Evolutionary conservation across 2,888 invertebrate species (phyloP).

Genomic region (Acleris cristana): DNA sequence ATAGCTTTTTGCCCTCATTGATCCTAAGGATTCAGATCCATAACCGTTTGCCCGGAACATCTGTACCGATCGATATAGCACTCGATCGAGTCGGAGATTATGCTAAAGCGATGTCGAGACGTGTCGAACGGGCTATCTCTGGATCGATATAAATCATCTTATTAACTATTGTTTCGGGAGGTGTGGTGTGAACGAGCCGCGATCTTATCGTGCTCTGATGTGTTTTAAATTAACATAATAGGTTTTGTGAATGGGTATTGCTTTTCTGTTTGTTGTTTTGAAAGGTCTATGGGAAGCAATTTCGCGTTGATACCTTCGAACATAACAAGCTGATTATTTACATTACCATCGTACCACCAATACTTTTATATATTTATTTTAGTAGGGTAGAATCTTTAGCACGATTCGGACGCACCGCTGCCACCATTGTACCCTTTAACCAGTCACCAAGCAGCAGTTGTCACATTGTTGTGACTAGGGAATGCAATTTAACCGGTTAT

Average conservation of each 20-base stretch:
- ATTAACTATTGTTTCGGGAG: constrained; percentile 84
- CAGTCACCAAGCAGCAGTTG: too few relatives aligned
- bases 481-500: too few relatives aligned
- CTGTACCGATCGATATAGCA: constrained; percentile 75
- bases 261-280: constrained; percentile 75
- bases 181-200: constrained; percentile 81
- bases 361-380: too few relatives aligned
- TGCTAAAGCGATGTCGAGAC: constrained; percentile 82
- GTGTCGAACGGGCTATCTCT: constrained; percentile 77
- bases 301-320: constrained; percentile 32
- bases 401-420: too few relatives aligned
- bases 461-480: too few relatives aligned
- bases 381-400: too few relatives aligned
- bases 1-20: constrained; percentile 21
- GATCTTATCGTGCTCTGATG: constrained; percentile 78
- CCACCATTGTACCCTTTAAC: too few relatives aligned
- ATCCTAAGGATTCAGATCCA: constrained; percentile 34
- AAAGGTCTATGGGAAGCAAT: constrained; percentile 55
- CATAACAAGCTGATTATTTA: too few relatives aligned
- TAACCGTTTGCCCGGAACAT: constrained; percentile 58
- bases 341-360: too few relatives aligned
- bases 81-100: constrained; percentile 78
- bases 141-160: constrained; percentile 83
- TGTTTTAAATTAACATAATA: constrained; percentile 85
- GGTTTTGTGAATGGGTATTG: constrained; percentile 82